Evolutionary conservation across 2,113 vertebrate species (phyloP).

Genomic region (Varanus komodoensis): DNA sequence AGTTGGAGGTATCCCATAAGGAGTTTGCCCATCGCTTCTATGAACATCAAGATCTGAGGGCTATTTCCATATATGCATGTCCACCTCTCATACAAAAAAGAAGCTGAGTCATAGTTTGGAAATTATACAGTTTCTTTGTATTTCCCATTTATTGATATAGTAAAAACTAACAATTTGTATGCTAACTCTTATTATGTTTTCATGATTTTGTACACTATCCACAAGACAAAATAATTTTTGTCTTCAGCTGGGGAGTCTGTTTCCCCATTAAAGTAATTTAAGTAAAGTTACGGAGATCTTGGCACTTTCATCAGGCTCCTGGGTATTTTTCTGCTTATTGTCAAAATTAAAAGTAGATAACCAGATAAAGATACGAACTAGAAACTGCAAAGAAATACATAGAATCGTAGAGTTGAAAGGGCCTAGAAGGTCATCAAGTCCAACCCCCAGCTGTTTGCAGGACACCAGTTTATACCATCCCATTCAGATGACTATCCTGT

Average conservation of each 20-base stretch:
- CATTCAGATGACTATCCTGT: no score
- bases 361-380: neutral
- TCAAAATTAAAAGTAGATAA: constrained; percentile 10
- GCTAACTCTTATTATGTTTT: neutral
- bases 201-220: constrained; percentile 25
- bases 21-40: neutral
- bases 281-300: neutral
- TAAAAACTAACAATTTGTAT: neutral
- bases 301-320: constrained; percentile 31
- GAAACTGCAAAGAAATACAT: neutral
- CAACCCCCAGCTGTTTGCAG: no score
- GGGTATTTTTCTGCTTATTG: constrained; percentile 25
- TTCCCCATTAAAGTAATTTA: constrained; percentile 25
- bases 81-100: neutral
- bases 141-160: constrained; percentile 17
- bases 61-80: neutral
- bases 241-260: neutral
- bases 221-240: constrained; percentile 27
- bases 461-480: no score
- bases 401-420: no score
- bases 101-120: neutral
- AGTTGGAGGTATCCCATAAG: neutral
- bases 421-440: no score
- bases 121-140: neutral
- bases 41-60: neutral